Conservation (phyloP, 37 sponge, comb jelly and placozoan species). For the Spongilla lacustris region DNA sequence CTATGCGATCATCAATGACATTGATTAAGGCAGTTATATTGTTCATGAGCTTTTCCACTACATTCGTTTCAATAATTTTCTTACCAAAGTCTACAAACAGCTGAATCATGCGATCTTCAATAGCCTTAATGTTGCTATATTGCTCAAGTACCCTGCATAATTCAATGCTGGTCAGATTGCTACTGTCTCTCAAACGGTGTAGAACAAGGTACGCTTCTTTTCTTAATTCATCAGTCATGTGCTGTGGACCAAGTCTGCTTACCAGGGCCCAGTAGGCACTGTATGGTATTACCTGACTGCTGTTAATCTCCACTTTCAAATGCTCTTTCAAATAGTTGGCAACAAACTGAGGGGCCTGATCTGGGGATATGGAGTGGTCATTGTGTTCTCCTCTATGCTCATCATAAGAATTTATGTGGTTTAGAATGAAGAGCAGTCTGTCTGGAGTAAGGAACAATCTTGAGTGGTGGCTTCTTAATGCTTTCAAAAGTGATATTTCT, state of each 20-base stretch:
- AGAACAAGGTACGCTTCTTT: background rate
- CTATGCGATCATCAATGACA: background rate
- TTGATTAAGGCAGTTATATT: background rate
- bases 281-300: background rate
- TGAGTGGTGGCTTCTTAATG: background rate
- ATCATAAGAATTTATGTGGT: background rate
- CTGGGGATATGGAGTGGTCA: background rate
- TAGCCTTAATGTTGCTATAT: background rate
- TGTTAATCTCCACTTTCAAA: background rate
- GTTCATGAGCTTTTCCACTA: background rate
- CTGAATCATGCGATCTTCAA: background rate
- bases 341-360: background rate
- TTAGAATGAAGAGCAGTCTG: conserved; percentile 4
- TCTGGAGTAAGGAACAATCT: background rate
- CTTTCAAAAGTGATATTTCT: background rate
- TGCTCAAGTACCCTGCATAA: background rate
- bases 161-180: background rate
- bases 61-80: background rate
- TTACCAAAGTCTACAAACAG: background rate
- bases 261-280: conserved; percentile 12
- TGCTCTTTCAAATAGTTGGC: background rate
- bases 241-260: background rate
- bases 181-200: background rate
- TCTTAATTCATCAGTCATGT: background rate
- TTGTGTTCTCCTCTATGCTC: background rate